Evolutionary conservation across 2,797 vertebrate species (phyloP), one percentile per base, ranked within the genome.

Genomic region (Aldrovandia affinis): DNA sequence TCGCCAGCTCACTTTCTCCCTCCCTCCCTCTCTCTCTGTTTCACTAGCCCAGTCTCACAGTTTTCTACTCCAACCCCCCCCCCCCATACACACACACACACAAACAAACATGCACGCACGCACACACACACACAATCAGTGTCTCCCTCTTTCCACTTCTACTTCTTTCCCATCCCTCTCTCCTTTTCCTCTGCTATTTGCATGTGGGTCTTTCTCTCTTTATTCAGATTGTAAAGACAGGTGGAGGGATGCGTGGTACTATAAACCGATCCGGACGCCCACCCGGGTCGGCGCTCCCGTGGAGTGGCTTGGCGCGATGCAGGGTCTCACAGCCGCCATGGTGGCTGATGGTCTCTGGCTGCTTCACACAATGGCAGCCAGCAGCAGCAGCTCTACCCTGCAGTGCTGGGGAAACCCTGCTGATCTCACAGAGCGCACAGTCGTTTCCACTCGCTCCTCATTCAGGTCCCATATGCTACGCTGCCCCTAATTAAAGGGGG

Each of bases 71-170:
- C 25, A 28, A 20, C 36, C 65, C 70, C 75, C 42, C 36, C 42
- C 36, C 50, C 75, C 0, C 57, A 83, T 61, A 55, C 55, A 59
- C 63, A 44, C 82, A 55, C 61, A 15, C 54, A 63, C 59, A 52
- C 5, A n/a, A 6, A 8, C 83, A 52, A 14, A 14, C 44, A 80
- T 78, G 78, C 78, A 80, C 55, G 68, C 78, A 82, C 83, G 81
- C 85, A 81, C 9, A 61, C 28, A 79, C 82, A 57, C 63, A 39
- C 83, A 57, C 70, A 77, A 50, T 83, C 59, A 42, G 15, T 80
- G 30, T 84, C 54, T 12, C 68, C 33, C 63, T 80, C 75, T 50
- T 25, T 78, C 65, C 39, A 42, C 39, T n/a, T 55, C 82, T 83
- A 78, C 65, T 63, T 36, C 28, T 80, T 80, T 55, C 28, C 28